Conservation (phyloP, 1,140 invertebrate species). For the Grapholita molesta region DNA sequence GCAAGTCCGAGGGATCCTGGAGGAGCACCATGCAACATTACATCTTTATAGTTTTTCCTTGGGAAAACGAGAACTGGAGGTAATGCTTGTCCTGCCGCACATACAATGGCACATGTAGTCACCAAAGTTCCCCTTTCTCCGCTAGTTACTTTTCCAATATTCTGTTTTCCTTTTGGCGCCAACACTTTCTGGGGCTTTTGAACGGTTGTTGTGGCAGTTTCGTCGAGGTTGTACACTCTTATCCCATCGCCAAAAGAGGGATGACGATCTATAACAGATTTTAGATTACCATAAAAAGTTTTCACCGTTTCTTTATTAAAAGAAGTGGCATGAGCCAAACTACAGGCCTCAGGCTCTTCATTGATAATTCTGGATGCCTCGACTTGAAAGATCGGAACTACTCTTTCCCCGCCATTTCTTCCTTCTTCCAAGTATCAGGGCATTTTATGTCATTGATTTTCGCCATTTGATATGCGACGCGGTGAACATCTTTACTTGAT, state of each 20-base stretch:
- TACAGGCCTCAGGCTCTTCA: too few species aligned
- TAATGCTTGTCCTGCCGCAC: slow-evolving; percentile 36
- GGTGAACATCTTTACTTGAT: too few species aligned
- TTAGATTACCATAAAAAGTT: too few species aligned
- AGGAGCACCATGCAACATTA: slow-evolving; percentile 40
- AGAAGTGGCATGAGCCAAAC: too few species aligned
- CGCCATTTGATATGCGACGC: too few species aligned
- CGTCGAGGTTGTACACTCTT: slow-evolving; percentile 64
- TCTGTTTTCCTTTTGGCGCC: slow-evolving; percentile 47
- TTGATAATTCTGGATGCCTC: too few species aligned
- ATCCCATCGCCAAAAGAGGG: slow-evolving; percentile 28
- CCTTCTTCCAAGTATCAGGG: too few species aligned
- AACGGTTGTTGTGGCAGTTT: slow-evolving; percentile 68
- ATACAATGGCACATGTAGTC: slow-evolving; percentile 55
- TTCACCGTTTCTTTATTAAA: too few species aligned
- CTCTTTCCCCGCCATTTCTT: too few species aligned
- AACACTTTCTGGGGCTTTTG: slow-evolving; percentile 59
- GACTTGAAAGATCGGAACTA: too few species aligned
- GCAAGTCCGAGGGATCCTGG: slow-evolving; percentile 1
- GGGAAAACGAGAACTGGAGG: slow-evolving; percentile 52
- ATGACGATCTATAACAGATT: too few species aligned
- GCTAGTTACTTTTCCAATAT: slow-evolving; percentile 57
- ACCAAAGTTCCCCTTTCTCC: slow-evolving; percentile 65
- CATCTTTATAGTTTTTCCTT: slow-evolving; percentile 45
- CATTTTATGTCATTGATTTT: too few species aligned